Conservation (phyloP, 1,140 invertebrate species). For the Agrilus planipennis region DNA sequence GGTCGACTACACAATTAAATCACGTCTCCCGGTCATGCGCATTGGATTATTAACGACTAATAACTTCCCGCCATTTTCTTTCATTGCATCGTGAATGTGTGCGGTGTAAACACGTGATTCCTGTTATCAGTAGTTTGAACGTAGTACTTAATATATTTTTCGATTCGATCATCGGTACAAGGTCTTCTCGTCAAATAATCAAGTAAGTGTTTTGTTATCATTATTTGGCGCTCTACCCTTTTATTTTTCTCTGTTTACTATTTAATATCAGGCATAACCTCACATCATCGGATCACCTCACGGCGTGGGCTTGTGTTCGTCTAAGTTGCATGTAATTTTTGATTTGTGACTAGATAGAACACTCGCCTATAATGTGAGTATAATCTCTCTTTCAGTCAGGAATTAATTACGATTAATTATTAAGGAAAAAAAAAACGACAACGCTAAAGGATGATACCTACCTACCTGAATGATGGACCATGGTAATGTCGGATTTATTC, state of each 20-base stretch:
- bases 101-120: constrained; percentile 13
- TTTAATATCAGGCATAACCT: constrained; percentile 3
- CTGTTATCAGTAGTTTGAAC: constrained; percentile 7
- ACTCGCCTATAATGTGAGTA: constrained; percentile 29
- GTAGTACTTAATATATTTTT: constrained; percentile 1
- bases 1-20: constrained; percentile 3
- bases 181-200: not conserved
- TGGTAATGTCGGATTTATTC: constrained; percentile 29
- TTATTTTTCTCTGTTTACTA: too few species aligned
- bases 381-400: too few species aligned
- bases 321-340: constrained; percentile 27
- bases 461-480: too few species aligned
- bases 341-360: constrained; percentile 33
- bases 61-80: constrained; percentile 12
- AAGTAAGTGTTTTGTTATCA: not conserved
- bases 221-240: too few species aligned
- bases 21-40: constrained; percentile 5
- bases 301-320: constrained; percentile 30
- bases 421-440: too few species aligned
- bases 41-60: not conserved
- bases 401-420: not conserved
- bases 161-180: not conserved
- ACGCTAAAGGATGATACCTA: too few species aligned
- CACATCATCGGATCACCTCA: constrained; percentile 4
- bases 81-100: constrained; percentile 12